phyloP scores from a whole-genome alignment of 2,113 vertebrate genomes.

The Sapajus apella region DNA sequence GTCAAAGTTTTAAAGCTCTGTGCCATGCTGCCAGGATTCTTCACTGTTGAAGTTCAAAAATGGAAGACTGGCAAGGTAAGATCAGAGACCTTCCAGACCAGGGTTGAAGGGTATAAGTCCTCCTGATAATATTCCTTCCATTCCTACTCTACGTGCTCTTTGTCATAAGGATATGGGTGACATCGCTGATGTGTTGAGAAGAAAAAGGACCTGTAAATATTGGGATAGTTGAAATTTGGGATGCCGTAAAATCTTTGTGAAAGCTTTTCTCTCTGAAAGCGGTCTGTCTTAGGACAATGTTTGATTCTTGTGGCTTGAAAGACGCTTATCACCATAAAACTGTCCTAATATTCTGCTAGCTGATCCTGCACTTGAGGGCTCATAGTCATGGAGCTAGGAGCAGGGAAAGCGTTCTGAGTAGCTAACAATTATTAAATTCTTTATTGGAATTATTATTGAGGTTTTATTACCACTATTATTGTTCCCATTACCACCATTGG shows the following conservation, averaged over 20 bases:
- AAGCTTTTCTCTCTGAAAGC: constrained; percentile 9
- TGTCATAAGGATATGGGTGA: not conserved
- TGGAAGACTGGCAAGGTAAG: not conserved
- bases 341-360: not conserved
- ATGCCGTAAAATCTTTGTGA: not conserved
- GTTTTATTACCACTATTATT: not conserved
- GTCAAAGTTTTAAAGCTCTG: not conserved
- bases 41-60: not conserved
- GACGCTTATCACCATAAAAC: not conserved
- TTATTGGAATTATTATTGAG: not conserved
- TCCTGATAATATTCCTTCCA: not conserved
- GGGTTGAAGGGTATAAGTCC: not conserved
- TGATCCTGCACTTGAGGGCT: not conserved
- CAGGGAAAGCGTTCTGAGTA: not conserved
- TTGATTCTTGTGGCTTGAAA: not conserved
- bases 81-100: not conserved
- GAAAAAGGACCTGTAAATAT: not conserved
- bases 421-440: not conserved
- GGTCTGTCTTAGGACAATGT: not conserved
- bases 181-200: not conserved
- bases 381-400: not conserved
- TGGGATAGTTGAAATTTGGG: not conserved
- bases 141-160: not conserved
- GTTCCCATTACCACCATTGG: not conserved
- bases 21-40: not conserved